A percentile compares a stretch with the other conserved stretches of the same genome.
Evolutionary conservation across 2,113 vertebrate species (phyloP).

Genomic region (Chrysochloris asiatica): DNA sequence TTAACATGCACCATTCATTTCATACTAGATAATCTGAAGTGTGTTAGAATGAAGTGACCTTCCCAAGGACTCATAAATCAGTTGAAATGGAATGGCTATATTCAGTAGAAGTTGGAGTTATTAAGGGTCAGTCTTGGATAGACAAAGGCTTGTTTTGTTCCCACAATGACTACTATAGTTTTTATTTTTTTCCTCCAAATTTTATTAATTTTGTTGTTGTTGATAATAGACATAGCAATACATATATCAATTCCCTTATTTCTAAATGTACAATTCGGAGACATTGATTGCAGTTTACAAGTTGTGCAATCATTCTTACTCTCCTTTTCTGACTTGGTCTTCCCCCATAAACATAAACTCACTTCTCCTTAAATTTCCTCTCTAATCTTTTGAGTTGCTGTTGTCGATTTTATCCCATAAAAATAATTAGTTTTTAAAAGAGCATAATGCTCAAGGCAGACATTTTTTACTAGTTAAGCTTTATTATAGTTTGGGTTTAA

Average conservation of each 20-base stretch:
- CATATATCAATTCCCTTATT: too few species aligned
- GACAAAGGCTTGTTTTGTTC: slow-evolving; percentile 28
- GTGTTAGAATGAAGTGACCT: not conserved
- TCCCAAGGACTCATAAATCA: not conserved
- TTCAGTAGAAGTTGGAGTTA: slow-evolving; percentile 25
- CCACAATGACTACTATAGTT: not conserved
- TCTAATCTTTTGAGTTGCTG: not conserved
- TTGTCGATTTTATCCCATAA: not conserved
- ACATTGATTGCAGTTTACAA: not conserved
- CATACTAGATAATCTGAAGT: not conserved
- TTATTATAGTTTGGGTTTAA: not conserved
- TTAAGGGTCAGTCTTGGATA: not conserved
- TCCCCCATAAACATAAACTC: not conserved
- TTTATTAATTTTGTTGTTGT: not conserved
- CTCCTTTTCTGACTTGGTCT: not conserved
- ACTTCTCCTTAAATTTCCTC: not conserved
- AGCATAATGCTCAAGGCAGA: not conserved
- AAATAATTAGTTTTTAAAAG: not conserved
- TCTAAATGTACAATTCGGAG: not conserved
- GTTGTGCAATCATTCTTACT: not conserved
- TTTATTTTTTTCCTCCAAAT: not conserved
- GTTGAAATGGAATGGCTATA: not conserved
- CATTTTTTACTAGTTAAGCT: not conserved
- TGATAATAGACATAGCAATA: not conserved
- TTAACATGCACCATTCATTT: not conserved